A percentile compares a stretch with the other conserved stretches of the same genome.
phyloP scores from a whole-genome alignment of 2,888 invertebrate species.

The Cremastobaeus sp. region DNA sequence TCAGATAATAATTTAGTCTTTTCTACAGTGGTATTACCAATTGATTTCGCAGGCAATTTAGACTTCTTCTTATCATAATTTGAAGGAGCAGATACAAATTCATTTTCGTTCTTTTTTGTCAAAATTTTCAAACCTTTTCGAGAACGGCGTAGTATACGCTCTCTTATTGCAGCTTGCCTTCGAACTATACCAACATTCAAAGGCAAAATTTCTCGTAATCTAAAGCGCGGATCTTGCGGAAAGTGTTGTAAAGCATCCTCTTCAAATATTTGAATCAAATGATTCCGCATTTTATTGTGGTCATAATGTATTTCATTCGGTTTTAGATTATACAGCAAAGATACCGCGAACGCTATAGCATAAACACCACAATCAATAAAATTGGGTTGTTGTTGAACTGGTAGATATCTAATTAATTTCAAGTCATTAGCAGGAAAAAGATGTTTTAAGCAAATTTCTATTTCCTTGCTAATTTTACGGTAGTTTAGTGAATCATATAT shows the following conservation, averaged over 20 bases:
- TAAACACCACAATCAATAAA: constrained; percentile 24
- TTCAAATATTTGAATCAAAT: constrained; percentile 9
- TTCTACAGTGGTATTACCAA: too few relatives aligned
- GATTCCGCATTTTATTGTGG: constrained; percentile 1
- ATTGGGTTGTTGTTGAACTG: constrained; percentile 22
- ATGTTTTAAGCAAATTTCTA: constrained; percentile 3
- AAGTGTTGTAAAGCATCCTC: constrained; percentile 12
- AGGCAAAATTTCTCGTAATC: neutral
- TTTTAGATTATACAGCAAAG: constrained; percentile 10
- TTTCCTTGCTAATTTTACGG: constrained; percentile 4
- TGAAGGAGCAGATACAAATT: too few relatives aligned
- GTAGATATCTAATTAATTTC: constrained; percentile 5
- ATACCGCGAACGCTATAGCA: constrained; percentile 21
- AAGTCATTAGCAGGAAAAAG: constrained; percentile 18
- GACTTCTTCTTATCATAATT: too few relatives aligned
- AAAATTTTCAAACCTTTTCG: too few relatives aligned
- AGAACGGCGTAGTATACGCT: neutral
- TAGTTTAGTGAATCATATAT: constrained; percentile 21
- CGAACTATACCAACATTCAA: neutral
- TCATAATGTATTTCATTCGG: constrained; percentile 13
- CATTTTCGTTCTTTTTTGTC: too few relatives aligned
- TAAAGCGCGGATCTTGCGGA: constrained; percentile 16
- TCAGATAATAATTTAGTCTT: too few relatives aligned
- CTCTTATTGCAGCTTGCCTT: neutral
- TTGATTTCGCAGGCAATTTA: too few relatives aligned